These are phyloP conservation scores for Lepidostoma basale DNA, from an alignment of 1,140 invertebrate species.

Conservation along the genomic window DNA sequence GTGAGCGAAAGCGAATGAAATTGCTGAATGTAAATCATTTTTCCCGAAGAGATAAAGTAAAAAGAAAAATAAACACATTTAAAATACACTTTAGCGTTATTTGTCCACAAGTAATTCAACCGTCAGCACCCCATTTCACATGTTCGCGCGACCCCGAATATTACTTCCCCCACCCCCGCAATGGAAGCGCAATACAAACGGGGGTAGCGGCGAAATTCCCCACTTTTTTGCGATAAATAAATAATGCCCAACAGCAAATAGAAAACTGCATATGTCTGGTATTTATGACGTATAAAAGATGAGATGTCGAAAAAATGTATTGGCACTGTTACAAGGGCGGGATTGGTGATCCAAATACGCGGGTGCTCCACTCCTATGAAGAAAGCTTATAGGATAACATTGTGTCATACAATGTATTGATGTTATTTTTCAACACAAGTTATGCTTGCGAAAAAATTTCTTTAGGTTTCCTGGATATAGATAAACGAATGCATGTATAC, in stretches of 20 bases:
- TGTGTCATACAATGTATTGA: too few relatives aligned
- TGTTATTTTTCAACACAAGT: too few relatives aligned
- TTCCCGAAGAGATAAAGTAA: background rate
- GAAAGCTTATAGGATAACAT: too few relatives aligned
- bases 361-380: too few relatives aligned
- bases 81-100: conserved; percentile 6
- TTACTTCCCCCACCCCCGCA: background rate
- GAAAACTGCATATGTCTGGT: conserved; percentile 40
- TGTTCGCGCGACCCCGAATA: conserved; percentile 3
- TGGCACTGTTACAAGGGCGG: too few relatives aligned
- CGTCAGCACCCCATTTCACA: conserved; percentile 7
- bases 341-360: too few relatives aligned
- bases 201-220: conserved; percentile 8
- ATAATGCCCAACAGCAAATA: conserved; percentile 33
- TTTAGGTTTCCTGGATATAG: too few relatives aligned
- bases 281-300: conserved; percentile 37
- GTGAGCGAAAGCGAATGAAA: too few relatives aligned
- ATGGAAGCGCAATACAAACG: background rate
- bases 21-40: too few relatives aligned
- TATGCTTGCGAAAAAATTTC: too few relatives aligned
- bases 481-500: too few relatives aligned
- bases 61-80: background rate
- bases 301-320: conserved; percentile 16
- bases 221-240: conserved; percentile 29
- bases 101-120: conserved; percentile 6